Base-by-base conservation (phyloP, 1,140 invertebrate species). In the Stratiolaelaps scimitus region DNA sequence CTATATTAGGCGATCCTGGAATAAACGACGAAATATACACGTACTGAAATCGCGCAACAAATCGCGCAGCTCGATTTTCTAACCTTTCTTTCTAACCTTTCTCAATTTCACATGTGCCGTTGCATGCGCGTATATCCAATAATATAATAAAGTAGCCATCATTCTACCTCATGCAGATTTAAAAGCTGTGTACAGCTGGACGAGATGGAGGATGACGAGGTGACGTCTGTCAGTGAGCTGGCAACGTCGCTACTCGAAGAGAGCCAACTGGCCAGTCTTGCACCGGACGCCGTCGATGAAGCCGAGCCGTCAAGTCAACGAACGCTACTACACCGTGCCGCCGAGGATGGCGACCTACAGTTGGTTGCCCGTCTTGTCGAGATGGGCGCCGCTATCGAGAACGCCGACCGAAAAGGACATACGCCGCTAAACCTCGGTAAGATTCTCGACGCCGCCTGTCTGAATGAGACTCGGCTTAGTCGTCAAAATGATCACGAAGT, bases 351-450 rank as follows among this genome's bases (percentile, higher is more conserved):
- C 26, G 83, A 85, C 71, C 78, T 82, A 46, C 79, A 79, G 48
- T 72, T 85, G 13, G 75, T 87, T 40, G 79, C 82, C 68, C 76
- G 83, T 43, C 80, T 85, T 1, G 73, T 88, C 1, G 77, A 80
- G 43, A 76, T 77, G 46, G 77, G 79, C 68, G 78, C 78, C 2
- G 74, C 81, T 71, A 71, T 85, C 40, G 83, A 85, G 73, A 78
- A 80, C 2, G 79, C 79, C 56, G 86, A 88, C 72, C 80, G 82
- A 47, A 83, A 86, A 68, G 87, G 87, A 1, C 85, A 89, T 72
- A 88, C 87, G 7, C 83, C 88, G 17, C 75, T 91, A 47, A 88
- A 90, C 75, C 80, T 87, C 47, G 70, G 70, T 70, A 65, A 70
- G 34, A n/a, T 43, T 45, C 15, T 64, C 4, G 10, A 10, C 10